Evolutionary conservation across 2,113 vertebrate species (phyloP), one percentile per base, ranked within the genome.

Genomic region (Emberiza fucata): DNA sequence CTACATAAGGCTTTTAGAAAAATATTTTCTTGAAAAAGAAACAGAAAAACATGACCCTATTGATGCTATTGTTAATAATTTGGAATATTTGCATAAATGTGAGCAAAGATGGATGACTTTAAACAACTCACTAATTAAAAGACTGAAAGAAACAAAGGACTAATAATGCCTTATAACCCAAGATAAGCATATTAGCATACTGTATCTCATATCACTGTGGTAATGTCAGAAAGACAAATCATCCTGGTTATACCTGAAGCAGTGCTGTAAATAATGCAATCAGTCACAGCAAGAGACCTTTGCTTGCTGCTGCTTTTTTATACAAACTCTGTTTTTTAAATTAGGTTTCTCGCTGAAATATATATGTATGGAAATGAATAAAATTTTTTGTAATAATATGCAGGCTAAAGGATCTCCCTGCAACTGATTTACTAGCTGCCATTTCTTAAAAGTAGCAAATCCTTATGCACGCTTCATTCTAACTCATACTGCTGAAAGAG

Each of bases 201-300:
- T 75, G n/a, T 84, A 94, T 91, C 81, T 86, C 60, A 40, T 88
- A 95, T 86, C 94, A 95, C n/a, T 92, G 76, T 90, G 91, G 92
- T 65, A 88, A 80, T 90, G 97, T 95, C 96, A 98, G 44, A 63
- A 97, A 98, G 96, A 98, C 78, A 98, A 98, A 98, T 97, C 97
- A 94, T 97, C 72, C 85, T 93, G 94, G 97, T 98, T 98, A 97
- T 68, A 97, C 95, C 95, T 97, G 94, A 98, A 97, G 87, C 91
- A 96, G 95, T 95, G 88, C 77, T 86, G 50, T 89, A 97, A 94
- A 86, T 88, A 97, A 96, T 70, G 82, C 45, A 97, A 98, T 98
- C 94, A 96, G 95, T 98, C 97, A 97, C 78, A 95, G 92, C 64
- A 96, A 90, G 51, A 75, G 75, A 70, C 69, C 63, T 94, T 42